phyloP scores from a whole-genome alignment of 2,797 vertebrate species.

The Morelia viridis region DNA sequence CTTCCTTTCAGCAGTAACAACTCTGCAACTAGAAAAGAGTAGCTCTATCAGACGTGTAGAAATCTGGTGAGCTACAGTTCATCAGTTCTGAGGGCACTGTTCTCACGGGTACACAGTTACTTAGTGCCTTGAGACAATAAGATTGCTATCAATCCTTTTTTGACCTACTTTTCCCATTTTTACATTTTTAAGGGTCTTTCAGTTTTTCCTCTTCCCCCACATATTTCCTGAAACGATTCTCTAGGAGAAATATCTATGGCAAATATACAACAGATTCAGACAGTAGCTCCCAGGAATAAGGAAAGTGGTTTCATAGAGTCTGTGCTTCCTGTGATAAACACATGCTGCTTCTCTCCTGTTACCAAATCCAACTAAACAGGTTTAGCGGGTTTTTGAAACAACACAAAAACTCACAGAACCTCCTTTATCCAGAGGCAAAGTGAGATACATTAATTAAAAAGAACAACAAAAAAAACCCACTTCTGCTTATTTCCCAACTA shows the following conservation, averaged over 20 bases:
- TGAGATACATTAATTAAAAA: background rate
- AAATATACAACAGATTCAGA: background rate
- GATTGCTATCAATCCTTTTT: slow-evolving; percentile 12
- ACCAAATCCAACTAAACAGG: background rate
- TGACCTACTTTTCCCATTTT: slow-evolving; percentile 12
- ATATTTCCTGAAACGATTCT: background rate
- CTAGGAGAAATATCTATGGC: background rate
- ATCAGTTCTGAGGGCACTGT: background rate
- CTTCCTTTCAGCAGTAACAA: slow-evolving; percentile 33
- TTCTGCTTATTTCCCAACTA: background rate
- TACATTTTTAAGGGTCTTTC: background rate
- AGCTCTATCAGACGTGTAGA: slow-evolving; percentile 1
- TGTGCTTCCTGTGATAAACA: background rate
- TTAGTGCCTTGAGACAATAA: slow-evolving; percentile 16
- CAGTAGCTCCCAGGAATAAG: background rate
- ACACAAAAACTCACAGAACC: background rate
- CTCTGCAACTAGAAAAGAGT: slow-evolving; percentile 1
- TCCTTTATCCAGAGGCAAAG: background rate
- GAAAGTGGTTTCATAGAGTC: background rate
- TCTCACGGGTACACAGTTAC: slow-evolving; percentile 26
- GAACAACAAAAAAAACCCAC: background rate
- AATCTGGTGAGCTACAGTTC: slow-evolving; percentile 13
- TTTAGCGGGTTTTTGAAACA: background rate
- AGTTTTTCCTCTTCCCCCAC: background rate
- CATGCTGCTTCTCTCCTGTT: background rate